A percentile compares a stretch with the other conserved stretches of the same genome.
phyloP scores from a whole-genome alignment of 2,888 invertebrate genomes.

The Plutella xylostella region DNA sequence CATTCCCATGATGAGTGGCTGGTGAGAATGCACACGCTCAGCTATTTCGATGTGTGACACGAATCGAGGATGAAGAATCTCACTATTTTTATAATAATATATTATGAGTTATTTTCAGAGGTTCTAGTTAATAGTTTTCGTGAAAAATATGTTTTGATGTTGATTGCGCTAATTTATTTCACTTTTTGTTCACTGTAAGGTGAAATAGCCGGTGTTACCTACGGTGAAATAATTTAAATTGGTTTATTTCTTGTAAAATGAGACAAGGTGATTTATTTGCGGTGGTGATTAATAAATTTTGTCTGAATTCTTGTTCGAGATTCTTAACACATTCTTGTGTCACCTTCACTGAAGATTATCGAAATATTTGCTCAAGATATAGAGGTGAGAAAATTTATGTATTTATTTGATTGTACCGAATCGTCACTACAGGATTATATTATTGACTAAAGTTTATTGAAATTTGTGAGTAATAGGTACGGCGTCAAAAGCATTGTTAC shows the following conservation, averaged over 20 bases:
- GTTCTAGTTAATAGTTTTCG: slow-evolving; percentile 50
- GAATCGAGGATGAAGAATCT: slow-evolving; percentile 49
- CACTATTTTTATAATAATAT: slow-evolving; percentile 45
- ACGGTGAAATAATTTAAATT: background rate
- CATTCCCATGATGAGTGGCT: slow-evolving; percentile 50
- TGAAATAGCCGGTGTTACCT: background rate
- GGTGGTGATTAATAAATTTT: slow-evolving; percentile 30
- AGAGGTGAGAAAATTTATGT: too few relatives aligned
- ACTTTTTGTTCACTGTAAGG: slow-evolving; percentile 37
- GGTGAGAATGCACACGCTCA: slow-evolving; percentile 48
- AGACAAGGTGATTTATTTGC: slow-evolving; percentile 30
- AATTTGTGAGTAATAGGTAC: too few relatives aligned
- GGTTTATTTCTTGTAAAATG: slow-evolving; percentile 16
- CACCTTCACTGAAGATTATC: too few relatives aligned
- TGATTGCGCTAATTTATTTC: slow-evolving; percentile 50
- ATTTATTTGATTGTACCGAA: too few relatives aligned
- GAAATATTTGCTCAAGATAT: too few relatives aligned
- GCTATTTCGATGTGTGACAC: slow-evolving; percentile 50
- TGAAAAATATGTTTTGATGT: slow-evolving; percentile 51
- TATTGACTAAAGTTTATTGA: too few relatives aligned
- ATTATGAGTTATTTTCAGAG: slow-evolving; percentile 55
- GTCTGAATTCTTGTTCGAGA: slow-evolving; percentile 1
- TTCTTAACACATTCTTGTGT: too few relatives aligned
- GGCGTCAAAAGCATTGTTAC: too few relatives aligned
- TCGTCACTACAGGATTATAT: too few relatives aligned